phyloP scores from a whole-genome alignment of 1,140 invertebrate genomes.

The Brachionus manjavacas region DNA sequence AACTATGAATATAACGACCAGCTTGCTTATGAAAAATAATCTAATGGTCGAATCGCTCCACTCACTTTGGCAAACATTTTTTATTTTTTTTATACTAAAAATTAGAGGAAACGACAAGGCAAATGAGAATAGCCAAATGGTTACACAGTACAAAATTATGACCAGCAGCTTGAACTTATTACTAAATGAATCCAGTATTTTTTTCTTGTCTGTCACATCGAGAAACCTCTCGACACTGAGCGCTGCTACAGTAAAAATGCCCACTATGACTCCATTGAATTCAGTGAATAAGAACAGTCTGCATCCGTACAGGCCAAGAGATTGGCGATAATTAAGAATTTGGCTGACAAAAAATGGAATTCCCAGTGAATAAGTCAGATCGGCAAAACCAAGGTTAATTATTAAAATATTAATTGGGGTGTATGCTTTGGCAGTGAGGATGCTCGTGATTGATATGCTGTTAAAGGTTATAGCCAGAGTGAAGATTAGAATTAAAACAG shows the following conservation, averaged over 20 bases:
- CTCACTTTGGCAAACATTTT: constrained; percentile 7
- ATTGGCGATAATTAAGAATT: background rate
- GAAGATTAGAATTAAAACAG: background rate
- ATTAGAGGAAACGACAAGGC: background rate
- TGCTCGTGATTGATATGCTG: constrained; percentile 12
- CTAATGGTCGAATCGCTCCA: background rate
- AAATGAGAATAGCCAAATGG: constrained; percentile 11
- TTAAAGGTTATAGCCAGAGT: background rate
- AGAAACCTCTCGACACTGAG: constrained; percentile 21
- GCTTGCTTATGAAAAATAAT: constrained; percentile 30
- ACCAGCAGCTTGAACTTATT: background rate
- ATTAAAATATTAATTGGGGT: constrained; percentile 33
- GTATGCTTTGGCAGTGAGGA: background rate
- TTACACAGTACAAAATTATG: constrained; percentile 11
- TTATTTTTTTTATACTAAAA: background rate
- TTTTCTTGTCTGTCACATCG: constrained; percentile 21
- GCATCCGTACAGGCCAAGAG: constrained; percentile 4
- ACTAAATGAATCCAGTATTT: constrained; percentile 5
- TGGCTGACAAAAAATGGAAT: constrained; percentile 37
- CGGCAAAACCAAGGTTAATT: constrained; percentile 18
- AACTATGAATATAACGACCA: constrained; percentile 22
- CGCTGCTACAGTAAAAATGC: constrained; percentile 33
- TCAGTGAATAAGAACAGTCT: constrained; percentile 23
- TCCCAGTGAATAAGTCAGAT: background rate
- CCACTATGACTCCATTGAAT: constrained; percentile 18